Evolutionary conservation across 2,888 invertebrate species (phyloP).

Genomic region (Agonum fuliginosum): DNA sequence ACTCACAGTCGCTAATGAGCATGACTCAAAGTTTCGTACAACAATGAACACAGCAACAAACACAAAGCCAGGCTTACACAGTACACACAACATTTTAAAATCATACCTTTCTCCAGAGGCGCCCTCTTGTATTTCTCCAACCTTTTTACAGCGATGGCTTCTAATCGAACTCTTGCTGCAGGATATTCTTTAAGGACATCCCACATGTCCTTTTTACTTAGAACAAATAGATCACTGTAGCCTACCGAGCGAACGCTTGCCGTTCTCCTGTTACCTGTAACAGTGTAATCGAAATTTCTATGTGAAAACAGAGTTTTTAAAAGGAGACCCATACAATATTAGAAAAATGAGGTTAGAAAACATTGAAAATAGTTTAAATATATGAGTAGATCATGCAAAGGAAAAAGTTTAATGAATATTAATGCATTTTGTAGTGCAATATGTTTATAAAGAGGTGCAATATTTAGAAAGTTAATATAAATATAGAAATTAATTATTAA

Average conservation of each 20-base stretch:
- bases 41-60: too few species aligned
- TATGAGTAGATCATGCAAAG: too few species aligned
- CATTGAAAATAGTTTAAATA: too few species aligned
- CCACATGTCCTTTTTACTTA: conserved; percentile 99
- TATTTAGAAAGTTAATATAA: too few species aligned
- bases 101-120: conserved; percentile 91
- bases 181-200: conserved; percentile 98
- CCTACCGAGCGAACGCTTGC: conserved; percentile 98
- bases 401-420: too few species aligned
- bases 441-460: too few species aligned
- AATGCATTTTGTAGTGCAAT: too few species aligned
- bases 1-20: too few species aligned
- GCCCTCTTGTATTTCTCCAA: conserved; percentile 98
- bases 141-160: conserved; percentile 97
- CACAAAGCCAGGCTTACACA: not conserved
- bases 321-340: not conserved
- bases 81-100: not conserved
- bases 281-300: not conserved
- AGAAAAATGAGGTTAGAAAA: too few species aligned
- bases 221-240: conserved; percentile 98
- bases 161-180: conserved; percentile 93
- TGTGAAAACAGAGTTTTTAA: not conserved
- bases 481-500: too few species aligned
- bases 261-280: conserved; percentile 94
- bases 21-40: too few species aligned